Evolutionary conservation across 2,797 vertebrate genomes (phyloP), one percentile per base, ranked within the genome.

Genomic region (Sparus aurata): DNA sequence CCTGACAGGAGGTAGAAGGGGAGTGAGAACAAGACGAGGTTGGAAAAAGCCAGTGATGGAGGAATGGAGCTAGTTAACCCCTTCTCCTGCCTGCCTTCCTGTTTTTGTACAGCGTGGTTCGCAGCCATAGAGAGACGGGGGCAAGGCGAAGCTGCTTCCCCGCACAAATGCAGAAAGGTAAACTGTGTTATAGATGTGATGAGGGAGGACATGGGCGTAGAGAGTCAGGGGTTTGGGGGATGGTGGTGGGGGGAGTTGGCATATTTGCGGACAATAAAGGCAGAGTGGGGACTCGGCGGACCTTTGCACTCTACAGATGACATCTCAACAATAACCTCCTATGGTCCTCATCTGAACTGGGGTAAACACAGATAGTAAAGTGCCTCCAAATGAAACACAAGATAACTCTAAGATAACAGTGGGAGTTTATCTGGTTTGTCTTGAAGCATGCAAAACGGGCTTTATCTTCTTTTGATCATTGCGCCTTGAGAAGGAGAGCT

Each of bases 21-120:
- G 41, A 68, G 45, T 53, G 69, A 25, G 57, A 78, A 66, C 63
- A 64, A 75, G 52, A 68, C 17, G 2, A 52, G 63, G 72, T 60
- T 82, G 89, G 90, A 93, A 94, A 92, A 91, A 84, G 16, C 53
- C 17, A 23, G 74, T 53, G 69, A 85, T 78, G 77, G 76, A 82
- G 50, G 25, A 78, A 67, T 61, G 52, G 49, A 58, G 63, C 68
- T 52, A 27, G 71, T 89, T 89, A 78, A 87, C 78, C 79, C 34
- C 81, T 66, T 83, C 64, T 84, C 52, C 57, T 38, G n/a, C 73
- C 50, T 60, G 64, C 63, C 88, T 94, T 95, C 93, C 93, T 94
- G 94, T 91, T 94, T 92, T 91, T 87, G 65, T 80, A 34, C 1
- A 25, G 23, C 2, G 1, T 30, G 25, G 41, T 41, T 60, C 2